Percentiles rank a stretch among this genome's conserved stretches.
These are phyloP conservation scores for Epizoanthus fatuus DNA, from an alignment of 92 coral and sea anemone species.

Conservation along the genomic window DNA sequence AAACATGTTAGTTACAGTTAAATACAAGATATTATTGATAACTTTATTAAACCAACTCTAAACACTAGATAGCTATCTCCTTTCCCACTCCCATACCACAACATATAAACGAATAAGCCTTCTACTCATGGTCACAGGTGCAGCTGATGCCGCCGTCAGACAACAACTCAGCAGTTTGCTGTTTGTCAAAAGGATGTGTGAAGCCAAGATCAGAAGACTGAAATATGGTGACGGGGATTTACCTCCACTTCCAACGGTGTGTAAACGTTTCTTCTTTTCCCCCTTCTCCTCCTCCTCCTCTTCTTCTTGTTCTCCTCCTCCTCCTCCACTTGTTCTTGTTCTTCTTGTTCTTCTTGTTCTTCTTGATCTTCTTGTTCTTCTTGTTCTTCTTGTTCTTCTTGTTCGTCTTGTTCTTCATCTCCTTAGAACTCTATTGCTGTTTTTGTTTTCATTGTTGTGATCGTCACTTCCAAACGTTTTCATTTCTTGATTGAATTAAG, in stretches of 20 bases:
- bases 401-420: no score
- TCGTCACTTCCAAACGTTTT: not conserved
- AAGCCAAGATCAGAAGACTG: slow-evolving; percentile 84
- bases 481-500: no score
- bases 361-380: no score
- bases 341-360: no score
- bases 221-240: slow-evolving; percentile 92
- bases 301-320: no score
- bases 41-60: not conserved
- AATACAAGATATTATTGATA: not conserved
- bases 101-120: not conserved
- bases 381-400: no score
- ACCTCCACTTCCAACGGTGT: slow-evolving; percentile 82
- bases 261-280: not conserved
- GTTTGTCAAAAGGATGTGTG: slow-evolving; percentile 93
- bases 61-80: no score
- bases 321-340: no score
- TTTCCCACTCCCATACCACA: no score
- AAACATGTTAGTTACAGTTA: not conserved
- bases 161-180: slow-evolving; percentile 96
- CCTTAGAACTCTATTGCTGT: no score
- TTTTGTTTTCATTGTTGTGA: not conserved
- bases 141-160: slow-evolving; percentile 92
- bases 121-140: slow-evolving; percentile 52
- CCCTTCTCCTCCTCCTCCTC: not conserved